phyloP scores from a whole-genome alignment of 2,888 invertebrate species.

The Sinohyriopsis cumingii region DNA sequence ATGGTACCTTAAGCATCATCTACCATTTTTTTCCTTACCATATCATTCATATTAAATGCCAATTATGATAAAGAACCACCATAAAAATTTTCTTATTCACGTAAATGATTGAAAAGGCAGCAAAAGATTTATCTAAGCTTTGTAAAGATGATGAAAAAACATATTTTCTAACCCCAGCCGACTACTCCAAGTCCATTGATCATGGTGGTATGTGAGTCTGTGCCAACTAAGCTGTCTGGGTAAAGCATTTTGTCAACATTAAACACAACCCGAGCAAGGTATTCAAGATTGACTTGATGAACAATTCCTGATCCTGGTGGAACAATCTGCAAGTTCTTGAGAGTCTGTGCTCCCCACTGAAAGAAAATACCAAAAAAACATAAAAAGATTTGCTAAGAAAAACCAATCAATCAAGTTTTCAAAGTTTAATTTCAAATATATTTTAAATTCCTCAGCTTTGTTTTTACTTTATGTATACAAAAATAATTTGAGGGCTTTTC shows the following conservation, averaged over 20 bases:
- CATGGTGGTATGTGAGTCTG: constrained; percentile 99
- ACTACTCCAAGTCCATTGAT: constrained; percentile 96
- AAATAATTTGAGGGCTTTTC: no score
- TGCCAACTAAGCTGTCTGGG: constrained; percentile 95
- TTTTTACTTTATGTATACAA: no score
- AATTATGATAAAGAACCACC: no score
- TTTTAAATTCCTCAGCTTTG: no score
- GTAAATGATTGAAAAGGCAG: no score
- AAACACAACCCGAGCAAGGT: constrained; percentile 92
- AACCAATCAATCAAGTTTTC: not conserved
- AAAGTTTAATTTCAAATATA: no score
- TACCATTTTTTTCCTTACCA: no score
- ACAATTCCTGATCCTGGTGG: constrained; percentile 99
- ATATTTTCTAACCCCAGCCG: constrained; percentile 87
- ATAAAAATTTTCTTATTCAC: no score
- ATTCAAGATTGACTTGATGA: constrained; percentile 98
- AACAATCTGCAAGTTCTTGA: constrained; percentile 96
- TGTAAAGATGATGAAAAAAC: no score
- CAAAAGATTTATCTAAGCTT: no score
- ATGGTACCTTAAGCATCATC: no score
- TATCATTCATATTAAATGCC: no score
- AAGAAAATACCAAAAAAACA: constrained; percentile 22
- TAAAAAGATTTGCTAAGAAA: not conserved
- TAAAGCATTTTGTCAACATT: constrained; percentile 78
- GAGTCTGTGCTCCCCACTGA: constrained; percentile 96